Conservation (phyloP, 2,888 invertebrate genomes). For the Caenorhabditis virilis region DNA sequence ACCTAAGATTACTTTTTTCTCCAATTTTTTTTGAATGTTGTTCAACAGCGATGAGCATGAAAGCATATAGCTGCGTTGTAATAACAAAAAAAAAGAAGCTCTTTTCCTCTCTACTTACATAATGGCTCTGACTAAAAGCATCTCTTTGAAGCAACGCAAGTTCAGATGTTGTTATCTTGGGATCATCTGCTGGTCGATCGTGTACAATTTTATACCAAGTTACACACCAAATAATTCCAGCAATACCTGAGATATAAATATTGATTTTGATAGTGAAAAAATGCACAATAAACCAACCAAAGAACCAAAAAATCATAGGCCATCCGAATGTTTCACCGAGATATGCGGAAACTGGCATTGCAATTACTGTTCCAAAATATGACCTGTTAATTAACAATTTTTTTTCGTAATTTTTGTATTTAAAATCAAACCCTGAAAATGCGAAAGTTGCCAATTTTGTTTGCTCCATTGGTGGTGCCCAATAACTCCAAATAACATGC, state of each 20-base stretch:
- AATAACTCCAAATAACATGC: slow-evolving; percentile 62
- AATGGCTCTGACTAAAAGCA: slow-evolving; percentile 50
- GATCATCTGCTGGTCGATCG: slow-evolving; percentile 70
- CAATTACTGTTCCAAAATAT: slow-evolving; percentile 62
- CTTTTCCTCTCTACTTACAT: no score
- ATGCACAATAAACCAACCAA: slow-evolving; percentile 69
- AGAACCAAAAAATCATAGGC: slow-evolving; percentile 74
- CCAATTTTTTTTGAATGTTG: not conserved
- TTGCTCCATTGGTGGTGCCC: slow-evolving; percentile 61
- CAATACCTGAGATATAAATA: no score
- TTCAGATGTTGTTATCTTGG: slow-evolving; percentile 69
- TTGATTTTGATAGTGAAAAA: not conserved
- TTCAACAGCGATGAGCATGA: no score
- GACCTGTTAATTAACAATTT: slow-evolving; percentile 50
- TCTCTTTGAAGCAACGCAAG: slow-evolving; percentile 70
- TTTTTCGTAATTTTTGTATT: not conserved
- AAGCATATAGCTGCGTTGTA: no score
- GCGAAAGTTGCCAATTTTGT: slow-evolving; percentile 64
- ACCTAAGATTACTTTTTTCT: slow-evolving; percentile 29
- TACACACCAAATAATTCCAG: slow-evolving; percentile 54
- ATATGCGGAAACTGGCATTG: slow-evolving; percentile 58
- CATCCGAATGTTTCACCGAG: slow-evolving; percentile 71
- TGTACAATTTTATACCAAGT: slow-evolving; percentile 69
- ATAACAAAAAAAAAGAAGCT: no score
- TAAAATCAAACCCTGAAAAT: slow-evolving; percentile 62